phyloP scores from a whole-genome alignment of 2,888 invertebrate genomes.

The Aporophyla nigra region DNA sequence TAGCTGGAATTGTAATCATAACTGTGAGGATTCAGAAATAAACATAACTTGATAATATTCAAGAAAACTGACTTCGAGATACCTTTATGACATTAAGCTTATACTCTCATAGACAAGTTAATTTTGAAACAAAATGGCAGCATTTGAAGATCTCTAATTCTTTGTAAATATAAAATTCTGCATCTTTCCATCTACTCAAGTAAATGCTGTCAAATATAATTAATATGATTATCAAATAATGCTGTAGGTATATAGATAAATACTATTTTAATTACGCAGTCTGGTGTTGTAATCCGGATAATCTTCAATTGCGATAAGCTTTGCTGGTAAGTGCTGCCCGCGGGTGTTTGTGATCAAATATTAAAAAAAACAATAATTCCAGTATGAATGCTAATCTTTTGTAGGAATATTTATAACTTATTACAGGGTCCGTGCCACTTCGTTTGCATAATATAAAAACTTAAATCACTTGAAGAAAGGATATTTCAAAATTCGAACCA shows the following conservation, averaged over 20 bases:
- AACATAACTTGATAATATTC: conserved; percentile 19
- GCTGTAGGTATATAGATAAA: conserved; percentile 8
- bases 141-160: background rate
- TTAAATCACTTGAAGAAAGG: background rate
- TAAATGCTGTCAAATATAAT: background rate
- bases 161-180: background rate
- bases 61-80: conserved; percentile 16
- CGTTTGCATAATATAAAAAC: conserved; percentile 17
- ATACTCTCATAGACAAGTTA: conserved; percentile 2
- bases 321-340: conserved; percentile 5
- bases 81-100: background rate
- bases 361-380: conserved; percentile 31
- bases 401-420: conserved; percentile 8
- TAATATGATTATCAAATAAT: conserved; percentile 17
- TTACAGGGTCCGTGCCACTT: background rate
- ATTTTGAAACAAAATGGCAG: conserved; percentile 23
- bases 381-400: conserved; percentile 17
- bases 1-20: conserved; percentile 15
- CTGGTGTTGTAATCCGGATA: conserved; percentile 29
- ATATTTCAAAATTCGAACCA: background rate
- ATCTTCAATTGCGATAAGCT: conserved; percentile 41
- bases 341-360: conserved; percentile 32
- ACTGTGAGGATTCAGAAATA: conserved; percentile 31
- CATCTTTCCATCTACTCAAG: conserved; percentile 3
- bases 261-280: conserved; percentile 22